Conservation (phyloP, 2,888 invertebrate species). For the Pristionchus exspectatus region DNA sequence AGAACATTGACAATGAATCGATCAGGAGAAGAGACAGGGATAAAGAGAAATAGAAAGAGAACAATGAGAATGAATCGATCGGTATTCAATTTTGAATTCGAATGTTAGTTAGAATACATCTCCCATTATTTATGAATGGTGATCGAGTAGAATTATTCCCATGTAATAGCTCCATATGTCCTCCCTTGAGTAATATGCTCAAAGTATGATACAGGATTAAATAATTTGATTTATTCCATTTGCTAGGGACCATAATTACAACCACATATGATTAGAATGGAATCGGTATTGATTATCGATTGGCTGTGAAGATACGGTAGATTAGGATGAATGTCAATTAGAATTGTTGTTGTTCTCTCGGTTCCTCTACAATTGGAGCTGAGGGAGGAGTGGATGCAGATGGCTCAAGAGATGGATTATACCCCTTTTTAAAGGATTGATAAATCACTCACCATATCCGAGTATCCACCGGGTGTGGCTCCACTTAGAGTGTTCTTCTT, state of each 20-base stretch:
- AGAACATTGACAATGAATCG: too few species aligned
- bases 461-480: not conserved
- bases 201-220: too few species aligned
- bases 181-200: too few species aligned
- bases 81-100: too few species aligned
- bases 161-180: too few species aligned
- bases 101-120: too few species aligned
- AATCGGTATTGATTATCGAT: not conserved
- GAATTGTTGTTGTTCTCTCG: constrained; percentile 23
- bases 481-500: not conserved
- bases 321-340: not conserved
- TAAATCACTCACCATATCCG: not conserved
- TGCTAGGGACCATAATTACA: constrained; percentile 26
- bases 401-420: not conserved
- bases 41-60: too few species aligned
- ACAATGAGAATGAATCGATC: too few species aligned
- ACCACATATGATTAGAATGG: not conserved
- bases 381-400: not conserved
- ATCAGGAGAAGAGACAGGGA: too few species aligned
- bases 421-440: not conserved
- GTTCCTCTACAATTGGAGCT: constrained; percentile 21
- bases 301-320: not conserved
- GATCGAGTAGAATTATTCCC: too few species aligned
- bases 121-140: too few species aligned
- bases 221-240: too few species aligned